Evolutionary conservation across 2,888 invertebrate genomes (phyloP), one percentile per base, ranked within the genome.

Genomic region (Rhopalosiphum nymphaeae): DNA sequence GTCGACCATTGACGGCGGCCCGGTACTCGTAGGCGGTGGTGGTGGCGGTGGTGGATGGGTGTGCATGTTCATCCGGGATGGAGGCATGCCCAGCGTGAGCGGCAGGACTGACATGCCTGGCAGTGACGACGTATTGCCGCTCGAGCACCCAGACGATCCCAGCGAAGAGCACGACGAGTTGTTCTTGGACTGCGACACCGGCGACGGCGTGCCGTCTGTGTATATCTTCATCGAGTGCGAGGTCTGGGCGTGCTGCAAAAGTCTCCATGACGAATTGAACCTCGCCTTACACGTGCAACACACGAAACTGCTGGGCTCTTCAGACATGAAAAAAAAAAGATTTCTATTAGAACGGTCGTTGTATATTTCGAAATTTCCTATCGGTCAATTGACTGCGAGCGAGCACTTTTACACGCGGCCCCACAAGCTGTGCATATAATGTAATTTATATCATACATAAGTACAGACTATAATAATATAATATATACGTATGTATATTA

Each of bases 211-310:
- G 16, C 96, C 96, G 95, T 98, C 98, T 92, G 98, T 97, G 96
- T 99, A 99, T 95, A 99, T 98, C 96, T 98, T 98, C 95, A 99
- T 97, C 44, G 99, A 99, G 95, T 99, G 99, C 94, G 98, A 97
- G 95, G 98, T 98, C 96, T 99, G 99, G 56, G 98, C 99, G 96
- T 99, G 99, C 96, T 99, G 99, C 85, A 99, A 97, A 95, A 99
- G 97, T 94, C 98, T 97, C 99, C 99, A 99, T 16, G 99, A 99
- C n/a, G 99, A 99, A 95, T 97, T 97, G 95, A 98, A 97, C 91
- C 98, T 97, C 95, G 98, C 98, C 95, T 98, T 98, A 96, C 99
- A 99, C 95, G 99, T 98, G 89, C 98, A 98, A 96, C 99, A 99
- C 95, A 98, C 98, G 96, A 99, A 98, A 97, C 98, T 98, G 96